These are phyloP conservation scores for Catocala nupta DNA, from an alignment of 2,888 invertebrate species.

Conservation along the genomic window DNA sequence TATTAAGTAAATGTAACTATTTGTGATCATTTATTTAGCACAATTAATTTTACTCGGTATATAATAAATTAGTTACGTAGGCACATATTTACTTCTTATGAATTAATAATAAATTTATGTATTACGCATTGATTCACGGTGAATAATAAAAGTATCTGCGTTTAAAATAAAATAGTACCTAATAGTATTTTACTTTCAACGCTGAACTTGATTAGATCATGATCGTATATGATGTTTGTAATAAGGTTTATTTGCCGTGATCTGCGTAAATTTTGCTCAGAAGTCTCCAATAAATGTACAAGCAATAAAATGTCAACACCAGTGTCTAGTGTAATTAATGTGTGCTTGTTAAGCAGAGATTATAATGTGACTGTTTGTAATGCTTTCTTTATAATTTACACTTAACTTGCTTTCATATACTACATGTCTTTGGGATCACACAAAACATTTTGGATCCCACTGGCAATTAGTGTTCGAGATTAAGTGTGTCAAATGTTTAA, in stretches of 20 bases:
- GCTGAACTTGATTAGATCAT: neutral
- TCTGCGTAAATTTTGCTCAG: conserved; percentile 44
- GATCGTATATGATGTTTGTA: conserved; percentile 2
- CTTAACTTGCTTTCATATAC: neutral
- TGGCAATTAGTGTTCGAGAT: neutral
- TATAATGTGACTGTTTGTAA: neutral
- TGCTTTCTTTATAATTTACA: neutral
- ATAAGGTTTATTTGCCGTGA: conserved; percentile 24
- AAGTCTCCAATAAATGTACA: conserved; percentile 41
- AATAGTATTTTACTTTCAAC: neutral
- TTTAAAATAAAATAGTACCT: too few relatives aligned
- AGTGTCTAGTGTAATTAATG: conserved; percentile 19
- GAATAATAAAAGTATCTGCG: conserved; percentile 4
- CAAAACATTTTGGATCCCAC: too few relatives aligned
- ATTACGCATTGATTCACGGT: conserved; percentile 19
- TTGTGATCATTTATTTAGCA: conserved; percentile 28
- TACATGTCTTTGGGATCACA: neutral
- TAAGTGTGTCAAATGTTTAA: neutral
- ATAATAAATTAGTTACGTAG: conserved; percentile 36
- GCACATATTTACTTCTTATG: conserved; percentile 52
- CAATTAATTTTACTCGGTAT: conserved; percentile 35
- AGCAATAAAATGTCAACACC: conserved; percentile 41
- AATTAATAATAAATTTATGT: conserved; percentile 49
- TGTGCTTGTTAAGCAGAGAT: conserved; percentile 9
- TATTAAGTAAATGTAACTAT: neutral